Conservation (phyloP, 1,140 invertebrate genomes). For the Paraescarpia echinospica region DNA sequence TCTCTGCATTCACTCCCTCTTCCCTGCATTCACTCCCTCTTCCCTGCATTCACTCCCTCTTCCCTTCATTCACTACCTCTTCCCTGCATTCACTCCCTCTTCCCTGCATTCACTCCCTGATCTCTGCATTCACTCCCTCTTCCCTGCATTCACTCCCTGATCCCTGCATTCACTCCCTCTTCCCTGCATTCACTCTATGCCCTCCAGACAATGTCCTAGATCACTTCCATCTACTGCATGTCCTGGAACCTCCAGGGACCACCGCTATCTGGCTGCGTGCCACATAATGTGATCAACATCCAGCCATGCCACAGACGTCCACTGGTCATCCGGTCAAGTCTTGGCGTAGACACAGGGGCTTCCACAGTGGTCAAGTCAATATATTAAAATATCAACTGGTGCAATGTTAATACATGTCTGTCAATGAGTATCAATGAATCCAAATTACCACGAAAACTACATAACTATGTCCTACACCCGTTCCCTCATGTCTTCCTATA, state of each 20-base stretch:
- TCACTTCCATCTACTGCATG: background rate
- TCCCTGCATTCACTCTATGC: background rate
- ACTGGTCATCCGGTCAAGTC: background rate
- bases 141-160: too few relatives aligned
- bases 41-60: too few relatives aligned
- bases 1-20: too few relatives aligned
- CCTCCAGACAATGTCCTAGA: background rate
- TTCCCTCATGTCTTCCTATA: background rate
- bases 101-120: too few relatives aligned
- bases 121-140: too few relatives aligned
- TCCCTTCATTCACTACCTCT: too few relatives aligned
- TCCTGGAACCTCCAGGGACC: background rate
- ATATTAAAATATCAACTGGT: background rate
- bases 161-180: too few relatives aligned
- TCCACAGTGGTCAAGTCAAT: background rate
- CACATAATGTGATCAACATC: background rate
- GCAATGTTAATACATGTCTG: background rate
- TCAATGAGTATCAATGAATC: background rate
- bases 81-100: too few relatives aligned
- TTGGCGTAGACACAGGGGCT: background rate
- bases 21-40: too few relatives aligned
- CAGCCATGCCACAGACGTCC: background rate
- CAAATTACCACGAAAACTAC: background rate
- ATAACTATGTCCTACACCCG: background rate
- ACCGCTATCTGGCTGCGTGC: background rate